Percentiles rank a stretch among this genome's conserved stretches.
Evolutionary conservation across 2,888 invertebrate species (phyloP).

Genomic region (Magallana nippona): DNA sequence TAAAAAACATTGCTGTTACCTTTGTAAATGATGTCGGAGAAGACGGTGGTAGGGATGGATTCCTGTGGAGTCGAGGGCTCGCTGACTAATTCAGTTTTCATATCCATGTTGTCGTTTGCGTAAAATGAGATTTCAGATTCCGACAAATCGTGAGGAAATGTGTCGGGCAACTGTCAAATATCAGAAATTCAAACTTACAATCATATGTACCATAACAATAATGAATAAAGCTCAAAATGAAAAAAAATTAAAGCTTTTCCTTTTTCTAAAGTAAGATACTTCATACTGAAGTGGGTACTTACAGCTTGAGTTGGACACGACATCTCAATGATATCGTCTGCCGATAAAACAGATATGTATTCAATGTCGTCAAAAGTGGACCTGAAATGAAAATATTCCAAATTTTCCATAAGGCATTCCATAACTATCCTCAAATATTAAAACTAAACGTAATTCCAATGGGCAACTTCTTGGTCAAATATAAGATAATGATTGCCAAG

Average conservation of each 20-base stretch:
- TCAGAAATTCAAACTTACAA: not conserved
- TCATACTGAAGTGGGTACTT: conserved; percentile 1
- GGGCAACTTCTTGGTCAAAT: not conserved
- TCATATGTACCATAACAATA: not conserved
- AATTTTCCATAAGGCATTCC: conserved; percentile 12
- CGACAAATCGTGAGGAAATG: conserved; percentile 27
- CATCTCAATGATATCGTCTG: conserved; percentile 50
- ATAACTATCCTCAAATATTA: not conserved
- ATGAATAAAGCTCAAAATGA: not conserved
- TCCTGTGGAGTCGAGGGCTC: not conserved
- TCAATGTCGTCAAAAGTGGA: conserved; percentile 24
- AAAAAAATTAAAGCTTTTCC: not conserved
- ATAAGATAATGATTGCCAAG: not conserved
- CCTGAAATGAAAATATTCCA: conserved; percentile 36
- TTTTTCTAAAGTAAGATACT: too few relatives aligned
- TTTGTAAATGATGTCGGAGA: conserved; percentile 12
- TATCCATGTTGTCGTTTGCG: conserved; percentile 9
- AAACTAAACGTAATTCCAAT: not conserved
- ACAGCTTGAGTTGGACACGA: conserved; percentile 48
- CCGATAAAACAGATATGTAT: conserved; percentile 30
- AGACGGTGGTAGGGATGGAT: conserved; percentile 12
- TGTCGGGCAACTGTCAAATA: conserved; percentile 35
- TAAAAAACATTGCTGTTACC: not conserved
- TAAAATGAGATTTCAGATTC: conserved; percentile 39
- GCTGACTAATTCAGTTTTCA: conserved; percentile 3